These are phyloP conservation scores for Drosophila sproati DNA, from an alignment of 1,140 invertebrate genomes.

Conservation along the genomic window DNA sequence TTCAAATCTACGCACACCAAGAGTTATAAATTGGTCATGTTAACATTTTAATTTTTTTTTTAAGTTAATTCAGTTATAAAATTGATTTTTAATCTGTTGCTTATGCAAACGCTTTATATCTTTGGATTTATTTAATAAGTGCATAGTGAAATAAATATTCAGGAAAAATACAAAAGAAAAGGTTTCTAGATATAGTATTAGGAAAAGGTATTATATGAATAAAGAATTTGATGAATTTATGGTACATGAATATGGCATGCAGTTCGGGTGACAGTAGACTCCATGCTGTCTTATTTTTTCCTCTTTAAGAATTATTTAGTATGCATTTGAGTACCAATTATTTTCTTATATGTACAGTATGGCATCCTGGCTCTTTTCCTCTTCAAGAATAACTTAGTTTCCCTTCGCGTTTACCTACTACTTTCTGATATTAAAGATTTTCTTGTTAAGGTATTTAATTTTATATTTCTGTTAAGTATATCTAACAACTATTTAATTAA, in stretches of 20 bases:
- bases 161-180: constrained; percentile 9
- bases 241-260: constrained; percentile 36
- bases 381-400: no score
- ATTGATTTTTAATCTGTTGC: not conserved
- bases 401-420: no score
- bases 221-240: not conserved
- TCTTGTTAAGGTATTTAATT: no score
- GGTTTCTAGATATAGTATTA: not conserved
- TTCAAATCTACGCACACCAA: constrained; percentile 32
- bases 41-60: constrained; percentile 10
- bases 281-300: no score
- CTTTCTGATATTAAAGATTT: no score
- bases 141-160: constrained; percentile 18
- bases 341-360: no score
- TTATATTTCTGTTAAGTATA: no score
- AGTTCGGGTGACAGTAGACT: not conserved
- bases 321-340: no score
- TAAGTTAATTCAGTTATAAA: constrained; percentile 1
- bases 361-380: no score
- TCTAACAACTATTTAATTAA: no score
- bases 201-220: not conserved
- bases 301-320: no score
- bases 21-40: constrained; percentile 6
- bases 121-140: constrained; percentile 15
- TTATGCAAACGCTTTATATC: not conserved